Conservation (phyloP, 2,888 invertebrate species). For the Andrena marginata region DNA sequence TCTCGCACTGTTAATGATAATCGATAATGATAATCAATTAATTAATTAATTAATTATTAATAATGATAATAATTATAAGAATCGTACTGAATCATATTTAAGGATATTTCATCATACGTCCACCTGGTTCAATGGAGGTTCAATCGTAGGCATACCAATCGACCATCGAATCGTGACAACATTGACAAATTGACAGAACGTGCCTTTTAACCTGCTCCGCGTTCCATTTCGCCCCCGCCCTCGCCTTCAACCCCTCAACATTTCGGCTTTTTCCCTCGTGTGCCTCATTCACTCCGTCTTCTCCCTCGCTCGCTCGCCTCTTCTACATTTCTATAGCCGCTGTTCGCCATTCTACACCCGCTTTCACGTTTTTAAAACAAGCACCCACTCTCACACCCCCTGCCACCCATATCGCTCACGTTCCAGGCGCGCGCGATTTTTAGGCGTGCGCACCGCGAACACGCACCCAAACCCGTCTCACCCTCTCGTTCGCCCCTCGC, state of each 20-base stretch:
- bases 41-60: constrained; percentile 76
- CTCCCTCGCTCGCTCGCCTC: constrained; percentile 23
- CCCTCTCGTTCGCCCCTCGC: constrained; percentile 1
- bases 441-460: constrained; percentile 14
- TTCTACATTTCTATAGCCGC: constrained; percentile 2
- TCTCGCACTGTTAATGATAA: constrained; percentile 76
- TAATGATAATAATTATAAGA: constrained; percentile 79
- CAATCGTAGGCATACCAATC: constrained; percentile 74
- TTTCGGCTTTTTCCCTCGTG: neutral
- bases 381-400: constrained; percentile 9
- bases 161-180: constrained; percentile 72
- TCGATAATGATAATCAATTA: constrained; percentile 76
- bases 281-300: constrained; percentile 12
- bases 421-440: constrained; percentile 27
- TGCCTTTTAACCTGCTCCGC: constrained; percentile 50
- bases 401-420: constrained; percentile 20
- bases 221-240: constrained; percentile 20
- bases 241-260: constrained; percentile 40
- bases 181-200: constrained; percentile 75
- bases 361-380: constrained; percentile 8
- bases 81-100: constrained; percentile 78
- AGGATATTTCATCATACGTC: constrained; percentile 76
- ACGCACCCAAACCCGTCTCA: constrained; percentile 16
- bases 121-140: constrained; percentile 70
- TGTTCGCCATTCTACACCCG: neutral